phyloP scores from a whole-genome alignment of 2,888 invertebrate species.

The Troides aeacus region DNA sequence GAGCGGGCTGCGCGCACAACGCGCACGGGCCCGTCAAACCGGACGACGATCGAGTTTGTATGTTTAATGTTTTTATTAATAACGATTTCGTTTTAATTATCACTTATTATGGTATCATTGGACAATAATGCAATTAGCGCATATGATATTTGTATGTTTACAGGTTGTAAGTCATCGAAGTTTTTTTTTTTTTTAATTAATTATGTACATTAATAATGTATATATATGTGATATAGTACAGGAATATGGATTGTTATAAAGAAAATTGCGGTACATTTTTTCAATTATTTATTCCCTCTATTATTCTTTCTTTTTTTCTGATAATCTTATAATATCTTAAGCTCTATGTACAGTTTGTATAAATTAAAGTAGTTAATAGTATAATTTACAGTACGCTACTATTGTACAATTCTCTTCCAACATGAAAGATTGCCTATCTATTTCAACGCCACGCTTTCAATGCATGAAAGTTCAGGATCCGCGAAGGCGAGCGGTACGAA shows the following conservation, averaged over 20 bases:
- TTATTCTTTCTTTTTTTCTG: constrained; percentile 71
- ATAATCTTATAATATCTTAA: constrained; percentile 74
- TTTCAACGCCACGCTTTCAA: constrained; percentile 42
- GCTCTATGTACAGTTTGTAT: constrained; percentile 77
- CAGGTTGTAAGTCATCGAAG: too few relatives aligned
- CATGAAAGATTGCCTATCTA: constrained; percentile 68
- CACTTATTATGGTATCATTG: too few relatives aligned
- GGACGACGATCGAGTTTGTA: too few relatives aligned
- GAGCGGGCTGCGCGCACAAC: neutral
- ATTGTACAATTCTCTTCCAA: constrained; percentile 74
- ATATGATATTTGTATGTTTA: too few relatives aligned
- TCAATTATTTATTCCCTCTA: constrained; percentile 76
- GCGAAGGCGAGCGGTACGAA: constrained; percentile 37
- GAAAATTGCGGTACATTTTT: constrained; percentile 50
- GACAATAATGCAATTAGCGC: too few relatives aligned
- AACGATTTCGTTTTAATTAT: too few relatives aligned
- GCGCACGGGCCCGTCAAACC: neutral
- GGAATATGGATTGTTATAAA: constrained; percentile 35
- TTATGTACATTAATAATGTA: too few relatives aligned
- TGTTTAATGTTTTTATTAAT: too few relatives aligned
- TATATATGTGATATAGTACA: too few relatives aligned
- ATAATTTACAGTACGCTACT: constrained; percentile 72
- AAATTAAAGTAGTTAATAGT: constrained; percentile 75
- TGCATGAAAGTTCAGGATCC: constrained; percentile 38
- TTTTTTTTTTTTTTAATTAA: too few relatives aligned